These are phyloP conservation scores for Vidua macroura DNA, from an alignment of 2,113 vertebrate genomes.

Conservation along the genomic window DNA sequence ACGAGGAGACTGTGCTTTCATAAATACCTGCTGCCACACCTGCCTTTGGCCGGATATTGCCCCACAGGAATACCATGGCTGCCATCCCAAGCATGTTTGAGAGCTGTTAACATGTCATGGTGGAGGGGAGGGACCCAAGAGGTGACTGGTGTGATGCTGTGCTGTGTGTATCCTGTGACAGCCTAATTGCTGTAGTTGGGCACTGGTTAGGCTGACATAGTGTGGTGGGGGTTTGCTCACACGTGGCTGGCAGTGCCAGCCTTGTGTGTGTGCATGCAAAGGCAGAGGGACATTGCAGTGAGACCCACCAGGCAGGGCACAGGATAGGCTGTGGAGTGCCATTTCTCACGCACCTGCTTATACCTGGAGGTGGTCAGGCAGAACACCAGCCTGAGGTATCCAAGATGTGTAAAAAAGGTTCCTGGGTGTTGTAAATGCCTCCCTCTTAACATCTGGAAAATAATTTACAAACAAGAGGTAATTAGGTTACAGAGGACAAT, in stretches of 20 bases:
- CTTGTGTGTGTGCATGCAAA: accelerated
- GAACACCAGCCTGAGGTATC: background rate
- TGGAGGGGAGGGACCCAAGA: accelerated
- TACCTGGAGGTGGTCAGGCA: background rate
- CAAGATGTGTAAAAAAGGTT: background rate
- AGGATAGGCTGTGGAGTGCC: background rate
- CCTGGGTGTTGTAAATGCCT: background rate
- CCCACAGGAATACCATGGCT: background rate
- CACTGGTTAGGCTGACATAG: background rate
- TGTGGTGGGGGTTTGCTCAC: background rate
- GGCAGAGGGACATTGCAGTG: accelerated
- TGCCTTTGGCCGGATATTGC: constrained; percentile 29
- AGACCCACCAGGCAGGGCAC: background rate
- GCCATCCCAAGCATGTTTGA: background rate
- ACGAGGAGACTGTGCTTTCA: background rate
- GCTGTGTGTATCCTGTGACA: background rate
- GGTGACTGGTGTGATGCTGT: background rate
- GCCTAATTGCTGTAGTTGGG: accelerated
- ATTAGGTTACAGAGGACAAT: background rate
- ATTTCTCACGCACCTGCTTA: background rate
- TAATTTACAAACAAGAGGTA: background rate
- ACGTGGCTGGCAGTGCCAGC: background rate
- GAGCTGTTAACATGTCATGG: background rate
- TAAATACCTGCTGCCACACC: constrained; percentile 16
- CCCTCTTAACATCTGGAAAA: background rate